A percentile compares a stretch with the other conserved stretches of the same genome.
These are phyloP conservation scores for Melinaea marsaeus DNA, from an alignment of 2,888 invertebrate species.

Conservation along the genomic window DNA sequence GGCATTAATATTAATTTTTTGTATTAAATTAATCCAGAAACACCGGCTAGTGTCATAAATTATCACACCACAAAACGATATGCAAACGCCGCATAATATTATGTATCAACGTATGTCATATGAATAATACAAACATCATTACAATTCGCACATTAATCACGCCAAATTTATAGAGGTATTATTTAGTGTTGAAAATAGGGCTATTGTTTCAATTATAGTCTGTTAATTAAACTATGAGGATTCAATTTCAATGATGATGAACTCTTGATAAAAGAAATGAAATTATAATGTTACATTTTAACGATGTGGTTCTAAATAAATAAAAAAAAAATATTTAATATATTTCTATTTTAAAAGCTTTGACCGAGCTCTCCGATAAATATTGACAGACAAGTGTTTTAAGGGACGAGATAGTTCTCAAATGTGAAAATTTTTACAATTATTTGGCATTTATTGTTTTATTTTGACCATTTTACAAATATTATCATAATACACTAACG, in stretches of 20 bases:
- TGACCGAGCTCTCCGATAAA: no score
- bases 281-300: not conserved
- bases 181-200: slow-evolving; percentile 28
- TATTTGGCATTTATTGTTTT: no score
- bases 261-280: slow-evolving; percentile 4
- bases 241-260: slow-evolving; percentile 12
- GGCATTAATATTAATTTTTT: not conserved
- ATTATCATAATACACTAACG: no score
- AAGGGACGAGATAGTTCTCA: no score
- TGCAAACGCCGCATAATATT: slow-evolving; percentile 5
- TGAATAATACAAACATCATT: slow-evolving; percentile 25
- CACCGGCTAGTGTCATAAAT: not conserved
- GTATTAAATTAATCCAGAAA: not conserved
- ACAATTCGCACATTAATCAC: slow-evolving; percentile 25
- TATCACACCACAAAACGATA: slow-evolving; percentile 4
- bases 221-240: slow-evolving; percentile 22
- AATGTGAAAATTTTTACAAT: no score
- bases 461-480: no score
- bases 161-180: slow-evolving; percentile 24
- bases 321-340: not conserved
- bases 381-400: no score
- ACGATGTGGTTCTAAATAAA: not conserved
- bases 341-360: no score
- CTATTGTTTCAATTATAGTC: slow-evolving; percentile 24
- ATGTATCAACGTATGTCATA: slow-evolving; percentile 13